Percentiles rank a stretch among this genome's conserved stretches.
These are phyloP conservation scores for Brotogeris chrysoptera DNA, from an alignment of 2,797 vertebrate species.

Conservation along the genomic window DNA sequence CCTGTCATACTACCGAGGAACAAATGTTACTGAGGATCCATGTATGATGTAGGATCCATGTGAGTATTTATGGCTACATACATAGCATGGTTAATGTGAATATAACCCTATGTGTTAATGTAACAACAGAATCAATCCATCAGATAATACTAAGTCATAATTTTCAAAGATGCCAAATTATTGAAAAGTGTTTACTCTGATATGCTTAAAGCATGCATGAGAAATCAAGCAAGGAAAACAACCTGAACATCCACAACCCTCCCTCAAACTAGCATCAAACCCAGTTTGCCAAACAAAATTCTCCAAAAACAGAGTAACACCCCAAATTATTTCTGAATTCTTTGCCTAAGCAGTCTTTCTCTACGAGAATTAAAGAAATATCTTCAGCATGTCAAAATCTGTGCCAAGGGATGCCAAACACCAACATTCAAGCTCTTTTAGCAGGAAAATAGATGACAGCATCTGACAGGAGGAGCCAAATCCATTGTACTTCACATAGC, in stretches of 20 bases:
- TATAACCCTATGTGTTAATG: background rate
- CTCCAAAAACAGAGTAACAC: background rate
- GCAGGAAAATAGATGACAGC: background rate
- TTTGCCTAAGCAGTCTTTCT: background rate
- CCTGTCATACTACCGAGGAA: background rate
- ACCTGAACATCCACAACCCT: background rate
- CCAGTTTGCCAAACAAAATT: background rate
- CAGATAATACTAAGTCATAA: background rate
- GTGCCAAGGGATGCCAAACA: background rate
- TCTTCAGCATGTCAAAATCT: background rate
- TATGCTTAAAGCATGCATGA: background rate
- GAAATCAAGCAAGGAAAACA: background rate
- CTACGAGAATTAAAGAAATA: background rate
- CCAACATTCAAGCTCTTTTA: background rate
- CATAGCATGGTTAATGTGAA: background rate
- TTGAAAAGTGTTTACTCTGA: background rate
- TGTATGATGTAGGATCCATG: too few relatives aligned
- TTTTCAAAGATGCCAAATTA: background rate
- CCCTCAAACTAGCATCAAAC: background rate
- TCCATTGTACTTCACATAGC: background rate
- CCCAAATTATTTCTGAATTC: background rate
- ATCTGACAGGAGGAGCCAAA: background rate
- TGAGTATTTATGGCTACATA: background rate
- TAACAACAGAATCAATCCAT: background rate
- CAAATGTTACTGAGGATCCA: background rate